These are phyloP conservation scores for Gortyna flavago DNA, from an alignment of 2,888 invertebrate genomes.

Conservation along the genomic window DNA sequence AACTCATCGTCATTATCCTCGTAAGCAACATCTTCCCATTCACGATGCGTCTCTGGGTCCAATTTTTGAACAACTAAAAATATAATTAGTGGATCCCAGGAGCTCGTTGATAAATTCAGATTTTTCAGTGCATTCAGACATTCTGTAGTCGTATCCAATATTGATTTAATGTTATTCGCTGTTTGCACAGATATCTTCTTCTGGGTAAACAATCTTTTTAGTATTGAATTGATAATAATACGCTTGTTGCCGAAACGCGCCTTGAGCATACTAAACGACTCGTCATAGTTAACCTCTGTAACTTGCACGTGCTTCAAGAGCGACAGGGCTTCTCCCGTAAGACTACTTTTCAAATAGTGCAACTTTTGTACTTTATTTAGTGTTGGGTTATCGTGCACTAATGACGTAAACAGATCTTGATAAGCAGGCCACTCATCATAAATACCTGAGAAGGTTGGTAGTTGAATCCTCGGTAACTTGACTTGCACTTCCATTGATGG, in stretches of 20 bases:
- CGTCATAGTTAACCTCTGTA: too few relatives aligned
- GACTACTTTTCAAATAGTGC: too few relatives aligned
- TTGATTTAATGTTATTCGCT: too few relatives aligned
- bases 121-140: conserved; percentile 46
- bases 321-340: too few relatives aligned
- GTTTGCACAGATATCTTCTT: too few relatives aligned
- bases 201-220: too few relatives aligned
- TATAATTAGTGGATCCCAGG: conserved; percentile 56
- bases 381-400: not conserved
- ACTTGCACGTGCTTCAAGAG: too few relatives aligned
- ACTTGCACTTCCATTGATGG: not conserved
- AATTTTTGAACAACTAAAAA: conserved; percentile 15
- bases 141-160: too few relatives aligned
- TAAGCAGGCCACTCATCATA: conserved; percentile 28
- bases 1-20: conserved; percentile 43
- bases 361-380: not conserved
- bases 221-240: too few relatives aligned
- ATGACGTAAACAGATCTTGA: conserved; percentile 13
- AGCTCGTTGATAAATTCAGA: conserved; percentile 45
- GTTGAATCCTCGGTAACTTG: conserved; percentile 19
- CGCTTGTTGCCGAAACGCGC: too few relatives aligned
- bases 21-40: conserved; percentile 53
- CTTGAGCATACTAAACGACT: too few relatives aligned
- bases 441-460: conserved; percentile 16
- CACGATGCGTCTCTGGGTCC: conserved; percentile 59